phyloP scores from a whole-genome alignment of 1,140 invertebrate genomes.

The Adoxophyes honmai region DNA sequence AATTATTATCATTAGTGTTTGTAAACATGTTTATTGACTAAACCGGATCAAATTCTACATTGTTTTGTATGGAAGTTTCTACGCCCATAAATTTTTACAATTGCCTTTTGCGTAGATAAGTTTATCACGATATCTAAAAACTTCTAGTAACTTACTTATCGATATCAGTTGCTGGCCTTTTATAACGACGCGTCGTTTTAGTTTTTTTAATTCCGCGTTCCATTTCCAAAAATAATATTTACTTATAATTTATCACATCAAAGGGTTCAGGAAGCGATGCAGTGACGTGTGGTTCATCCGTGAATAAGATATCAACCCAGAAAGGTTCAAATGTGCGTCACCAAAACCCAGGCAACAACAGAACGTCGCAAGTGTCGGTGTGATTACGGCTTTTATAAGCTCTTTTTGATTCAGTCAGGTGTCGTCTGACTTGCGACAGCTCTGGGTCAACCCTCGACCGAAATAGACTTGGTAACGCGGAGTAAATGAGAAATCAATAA shows the following conservation, averaged over 20 bases:
- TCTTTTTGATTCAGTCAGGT: not conserved
- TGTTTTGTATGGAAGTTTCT: not conserved
- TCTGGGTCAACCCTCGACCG: slow-evolving; percentile 24
- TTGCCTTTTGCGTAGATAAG: no score
- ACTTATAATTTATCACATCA: not conserved
- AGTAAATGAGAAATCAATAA: slow-evolving; percentile 12
- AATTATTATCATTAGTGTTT: slow-evolving; percentile 1
- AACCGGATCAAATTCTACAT: not conserved
- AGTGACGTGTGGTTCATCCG: not conserved
- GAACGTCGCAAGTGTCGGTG: not conserved
- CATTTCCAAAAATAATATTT: no score
- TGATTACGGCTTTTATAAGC: not conserved
- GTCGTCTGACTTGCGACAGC: slow-evolving; percentile 10
- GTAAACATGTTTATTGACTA: slow-evolving; percentile 10
- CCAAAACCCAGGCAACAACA: not conserved
- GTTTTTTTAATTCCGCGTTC: no score
- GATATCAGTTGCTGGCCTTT: no score
- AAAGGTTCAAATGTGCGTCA: slow-evolving; percentile 12
- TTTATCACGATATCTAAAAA: no score
- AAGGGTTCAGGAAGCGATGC: not conserved
- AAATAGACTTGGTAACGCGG: not conserved
- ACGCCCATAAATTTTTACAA: not conserved
- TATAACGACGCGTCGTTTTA: no score
- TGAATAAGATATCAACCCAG: slow-evolving; percentile 11
- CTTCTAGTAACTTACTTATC: no score